Percentiles rank a stretch among this genome's conserved stretches.
phyloP scores from a whole-genome alignment of 2,797 vertebrate species.

The Danionella dracula region DNA sequence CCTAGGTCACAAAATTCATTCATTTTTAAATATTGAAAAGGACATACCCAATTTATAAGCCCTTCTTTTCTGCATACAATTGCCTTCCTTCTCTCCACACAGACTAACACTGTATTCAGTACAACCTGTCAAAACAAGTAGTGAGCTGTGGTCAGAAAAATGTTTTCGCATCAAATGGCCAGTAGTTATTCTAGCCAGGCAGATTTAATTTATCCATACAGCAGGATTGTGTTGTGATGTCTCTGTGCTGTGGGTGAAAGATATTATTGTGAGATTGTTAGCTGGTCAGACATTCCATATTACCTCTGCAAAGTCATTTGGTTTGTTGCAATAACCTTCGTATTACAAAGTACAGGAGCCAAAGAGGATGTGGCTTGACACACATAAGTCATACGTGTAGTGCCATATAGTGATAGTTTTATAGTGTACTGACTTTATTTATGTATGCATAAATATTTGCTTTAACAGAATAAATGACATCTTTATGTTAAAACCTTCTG shows the following conservation, averaged over 20 bases:
- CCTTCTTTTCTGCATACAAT: not conserved
- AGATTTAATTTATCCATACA: not conserved
- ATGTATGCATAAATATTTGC: too few relatives aligned
- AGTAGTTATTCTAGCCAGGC: not conserved
- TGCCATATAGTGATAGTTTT: too few relatives aligned
- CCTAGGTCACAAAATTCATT: constrained; percentile 14
- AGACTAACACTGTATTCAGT: not conserved
- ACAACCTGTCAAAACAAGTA: not conserved
- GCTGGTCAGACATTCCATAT: constrained; percentile 35
- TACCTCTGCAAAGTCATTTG: constrained; percentile 37
- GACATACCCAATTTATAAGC: not conserved
- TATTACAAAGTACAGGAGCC: constrained; percentile 1
- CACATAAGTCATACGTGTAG: too few relatives aligned
- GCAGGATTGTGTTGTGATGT: constrained; percentile 5
- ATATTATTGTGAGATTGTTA: constrained; percentile 28
- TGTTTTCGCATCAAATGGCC: not conserved
- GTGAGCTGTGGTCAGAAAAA: constrained; percentile 2
- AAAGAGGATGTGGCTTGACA: constrained; percentile 14
- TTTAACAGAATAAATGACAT: too few relatives aligned
- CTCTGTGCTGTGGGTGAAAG: not conserved
- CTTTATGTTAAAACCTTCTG: too few relatives aligned
- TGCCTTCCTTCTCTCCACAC: not conserved
- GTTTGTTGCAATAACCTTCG: constrained; percentile 12
- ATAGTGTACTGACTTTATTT: too few relatives aligned
- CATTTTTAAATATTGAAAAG: constrained; percentile 1